Percentiles rank a stretch among this genome's conserved stretches.
Conservation (phyloP, 2,888 invertebrate genomes). For the Drosophila melanocephala region DNA sequence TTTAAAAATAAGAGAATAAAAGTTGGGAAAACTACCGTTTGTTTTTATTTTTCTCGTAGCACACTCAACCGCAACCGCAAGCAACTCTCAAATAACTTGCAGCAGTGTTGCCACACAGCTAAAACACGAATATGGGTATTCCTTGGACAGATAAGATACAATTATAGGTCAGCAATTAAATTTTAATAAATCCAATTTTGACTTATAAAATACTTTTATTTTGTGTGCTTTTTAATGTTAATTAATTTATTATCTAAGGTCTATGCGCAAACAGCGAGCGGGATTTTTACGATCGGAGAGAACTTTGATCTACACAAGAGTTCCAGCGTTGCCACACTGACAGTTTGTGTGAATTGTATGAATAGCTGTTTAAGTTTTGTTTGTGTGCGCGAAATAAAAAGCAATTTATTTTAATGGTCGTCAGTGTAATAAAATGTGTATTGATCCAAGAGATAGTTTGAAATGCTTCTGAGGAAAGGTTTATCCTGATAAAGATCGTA, state of each 20-base stretch:
- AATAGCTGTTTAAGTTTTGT: background rate
- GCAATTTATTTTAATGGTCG: background rate
- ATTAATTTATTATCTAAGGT: background rate
- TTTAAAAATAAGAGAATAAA: slow-evolving; percentile 15
- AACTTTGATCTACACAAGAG: background rate
- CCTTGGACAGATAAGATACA: background rate
- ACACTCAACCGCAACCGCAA: slow-evolving; percentile 83
- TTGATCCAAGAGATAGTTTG: background rate
- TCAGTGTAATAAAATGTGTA: background rate
- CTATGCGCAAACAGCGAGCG: background rate
- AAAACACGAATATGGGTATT: slow-evolving; percentile 11
- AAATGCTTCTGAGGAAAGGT: background rate
- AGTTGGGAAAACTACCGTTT: slow-evolving; percentile 21
- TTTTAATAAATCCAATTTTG: background rate
- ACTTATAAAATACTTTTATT: background rate
- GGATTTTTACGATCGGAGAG: background rate
- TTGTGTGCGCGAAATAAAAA: background rate
- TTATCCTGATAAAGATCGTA: background rate
- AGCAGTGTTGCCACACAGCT: slow-evolving; percentile 33
- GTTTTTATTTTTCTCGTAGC: slow-evolving; percentile 36
- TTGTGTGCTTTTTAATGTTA: background rate
- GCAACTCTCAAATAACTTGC: slow-evolving; percentile 28
- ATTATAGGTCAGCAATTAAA: background rate
- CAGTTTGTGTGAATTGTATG: background rate
- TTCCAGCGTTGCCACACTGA: background rate